Percentiles rank a stretch among this genome's conserved stretches.
These are phyloP conservation scores for Cerceris rybyensis DNA, from an alignment of 2,888 invertebrate genomes.

Conservation along the genomic window DNA sequence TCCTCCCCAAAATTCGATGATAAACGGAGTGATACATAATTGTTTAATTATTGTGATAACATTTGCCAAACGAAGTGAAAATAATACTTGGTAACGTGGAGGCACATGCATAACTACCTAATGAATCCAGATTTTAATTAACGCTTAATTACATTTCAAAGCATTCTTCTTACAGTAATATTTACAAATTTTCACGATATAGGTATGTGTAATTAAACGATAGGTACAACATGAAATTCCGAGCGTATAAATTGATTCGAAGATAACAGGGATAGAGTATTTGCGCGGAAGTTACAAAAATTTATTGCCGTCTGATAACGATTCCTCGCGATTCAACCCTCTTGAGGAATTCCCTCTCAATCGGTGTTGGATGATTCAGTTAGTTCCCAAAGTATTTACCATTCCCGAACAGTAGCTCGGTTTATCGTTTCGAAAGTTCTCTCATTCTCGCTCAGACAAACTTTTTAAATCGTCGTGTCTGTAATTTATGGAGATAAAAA, in stretches of 20 bases:
- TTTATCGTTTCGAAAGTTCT: conserved; percentile 16
- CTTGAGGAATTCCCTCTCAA: conserved; percentile 2
- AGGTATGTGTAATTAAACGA: too few species aligned
- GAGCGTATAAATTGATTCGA: conserved; percentile 9
- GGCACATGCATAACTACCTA: too few species aligned
- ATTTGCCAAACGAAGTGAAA: too few species aligned
- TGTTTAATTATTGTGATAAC: too few species aligned
- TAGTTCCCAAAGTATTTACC: conserved; percentile 23
- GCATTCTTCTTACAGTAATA: too few species aligned
- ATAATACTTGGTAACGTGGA: too few species aligned
- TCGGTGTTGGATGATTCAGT: conserved; percentile 31
- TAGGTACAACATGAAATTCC: background rate
- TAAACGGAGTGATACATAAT: too few species aligned
- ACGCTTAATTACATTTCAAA: too few species aligned
- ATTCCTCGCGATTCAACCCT: conserved; percentile 18
- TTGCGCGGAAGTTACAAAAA: background rate
- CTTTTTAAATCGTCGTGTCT: conserved; percentile 19
- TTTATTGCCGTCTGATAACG: conserved; percentile 35
- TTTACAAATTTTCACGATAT: too few species aligned
- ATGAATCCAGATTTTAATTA: too few species aligned
- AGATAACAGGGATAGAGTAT: conserved; percentile 7
- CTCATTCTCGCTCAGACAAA: conserved; percentile 9
- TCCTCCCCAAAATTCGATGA: too few species aligned
- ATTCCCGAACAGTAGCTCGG: background rate
- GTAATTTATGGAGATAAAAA: conserved; percentile 12